Percentiles rank a stretch among this genome's conserved stretches.
phyloP scores from a whole-genome alignment of 1,140 invertebrate species.

The Apis cerana region DNA sequence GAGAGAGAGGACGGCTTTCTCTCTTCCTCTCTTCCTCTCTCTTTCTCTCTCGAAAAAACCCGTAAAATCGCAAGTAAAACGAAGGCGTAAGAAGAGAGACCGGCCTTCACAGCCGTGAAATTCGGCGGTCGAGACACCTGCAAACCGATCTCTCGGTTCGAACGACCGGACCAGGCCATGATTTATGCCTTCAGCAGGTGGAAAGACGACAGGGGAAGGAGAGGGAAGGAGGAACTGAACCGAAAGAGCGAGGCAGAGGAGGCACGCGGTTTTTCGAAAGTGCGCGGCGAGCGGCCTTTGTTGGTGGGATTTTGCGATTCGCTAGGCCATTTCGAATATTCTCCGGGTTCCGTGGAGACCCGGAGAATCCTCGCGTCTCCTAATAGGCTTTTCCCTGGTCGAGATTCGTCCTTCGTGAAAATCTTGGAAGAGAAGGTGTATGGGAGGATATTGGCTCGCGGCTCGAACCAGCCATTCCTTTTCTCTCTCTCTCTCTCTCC shows the following conservation, averaged over 20 bases:
- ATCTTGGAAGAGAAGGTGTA: conserved; percentile 29
- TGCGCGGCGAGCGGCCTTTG: conserved; percentile 36
- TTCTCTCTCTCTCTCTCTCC: conserved; percentile 32
- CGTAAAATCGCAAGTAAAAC: conserved; percentile 15
- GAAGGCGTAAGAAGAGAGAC: conserved; percentile 4
- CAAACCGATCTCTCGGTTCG: conserved; percentile 51
- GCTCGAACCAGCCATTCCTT: conserved; percentile 1
- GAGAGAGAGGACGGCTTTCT: too few relatives aligned
- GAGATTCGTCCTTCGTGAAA: conserved; percentile 53
- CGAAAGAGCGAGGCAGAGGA: neutral
- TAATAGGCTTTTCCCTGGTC: conserved; percentile 66
- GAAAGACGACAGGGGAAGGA: conserved; percentile 34
- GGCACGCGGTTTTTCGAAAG: conserved; percentile 41
- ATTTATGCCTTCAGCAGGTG: conserved; percentile 74
- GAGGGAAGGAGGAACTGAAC: neutral
- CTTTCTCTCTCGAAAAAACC: too few relatives aligned
- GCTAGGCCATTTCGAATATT: conserved; percentile 56
- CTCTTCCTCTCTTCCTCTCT: too few relatives aligned
- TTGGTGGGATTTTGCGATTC: conserved; percentile 67
- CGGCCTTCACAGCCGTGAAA: conserved; percentile 41
- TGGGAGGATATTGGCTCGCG: conserved; percentile 7
- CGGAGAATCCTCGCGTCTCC: conserved; percentile 26
- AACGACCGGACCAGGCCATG: conserved; percentile 42
- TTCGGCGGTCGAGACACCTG: conserved; percentile 64
- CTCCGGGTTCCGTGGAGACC: neutral